Evolutionary conservation across 2,797 vertebrate genomes (phyloP).

Genomic region (Pantherophis vulpinus): DNA sequence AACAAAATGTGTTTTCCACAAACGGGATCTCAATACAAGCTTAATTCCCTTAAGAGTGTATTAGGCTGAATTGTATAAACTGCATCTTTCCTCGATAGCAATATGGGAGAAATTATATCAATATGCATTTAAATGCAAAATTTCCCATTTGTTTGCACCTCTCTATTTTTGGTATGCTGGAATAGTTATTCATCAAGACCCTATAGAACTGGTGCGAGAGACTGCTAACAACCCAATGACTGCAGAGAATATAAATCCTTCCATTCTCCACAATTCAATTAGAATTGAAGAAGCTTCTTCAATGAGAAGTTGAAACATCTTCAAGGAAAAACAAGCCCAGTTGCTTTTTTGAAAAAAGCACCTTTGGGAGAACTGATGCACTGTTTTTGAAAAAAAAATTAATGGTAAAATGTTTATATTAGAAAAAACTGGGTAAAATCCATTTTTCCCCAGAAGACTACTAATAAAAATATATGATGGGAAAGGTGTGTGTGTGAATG

Average conservation of each 20-base stretch:
- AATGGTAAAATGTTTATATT: neutral
- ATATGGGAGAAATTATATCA: neutral
- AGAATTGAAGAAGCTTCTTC: neutral
- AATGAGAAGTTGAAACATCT: neutral
- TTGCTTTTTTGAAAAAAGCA: neutral
- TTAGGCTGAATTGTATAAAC: neutral
- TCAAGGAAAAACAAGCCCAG: neutral
- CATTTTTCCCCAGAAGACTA: neutral
- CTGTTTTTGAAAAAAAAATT: neutral
- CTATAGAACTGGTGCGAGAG: neutral
- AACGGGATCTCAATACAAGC: neutral
- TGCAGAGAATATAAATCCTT: neutral
- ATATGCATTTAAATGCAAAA: neutral
- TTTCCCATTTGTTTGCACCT: neutral
- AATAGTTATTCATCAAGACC: neutral
- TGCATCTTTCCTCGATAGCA: neutral
- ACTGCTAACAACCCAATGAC: too few species aligned
- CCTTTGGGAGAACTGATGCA: neutral
- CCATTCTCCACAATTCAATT: neutral
- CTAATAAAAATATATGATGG: neutral
- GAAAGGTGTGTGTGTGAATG: neutral
- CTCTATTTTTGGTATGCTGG: neutral
- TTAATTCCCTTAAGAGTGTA: neutral
- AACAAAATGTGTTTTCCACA: neutral
- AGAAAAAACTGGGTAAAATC: neutral